A percentile compares a stretch with the other conserved stretches of the same genome.
phyloP scores from a whole-genome alignment of 2,113 vertebrate genomes.

The Dasypus novemcinctus region DNA sequence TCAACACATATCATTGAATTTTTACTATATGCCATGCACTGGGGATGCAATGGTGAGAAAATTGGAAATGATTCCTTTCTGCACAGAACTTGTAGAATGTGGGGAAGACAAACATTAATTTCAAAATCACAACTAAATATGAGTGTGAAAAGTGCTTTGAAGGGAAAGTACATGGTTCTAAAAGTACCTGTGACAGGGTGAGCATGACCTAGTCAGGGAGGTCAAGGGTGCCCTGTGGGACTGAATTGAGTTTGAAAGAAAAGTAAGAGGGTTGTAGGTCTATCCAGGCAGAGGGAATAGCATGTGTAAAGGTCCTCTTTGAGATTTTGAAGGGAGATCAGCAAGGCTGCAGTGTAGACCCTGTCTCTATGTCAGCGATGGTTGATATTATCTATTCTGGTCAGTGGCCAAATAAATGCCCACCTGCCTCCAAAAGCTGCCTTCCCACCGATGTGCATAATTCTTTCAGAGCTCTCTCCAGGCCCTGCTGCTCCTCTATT shows the following conservation, averaged over 20 bases:
- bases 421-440: neutral
- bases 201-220: neutral
- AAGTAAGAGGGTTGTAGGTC: neutral
- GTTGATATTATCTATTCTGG: neutral
- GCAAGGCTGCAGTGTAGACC: neutral
- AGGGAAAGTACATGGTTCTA: neutral
- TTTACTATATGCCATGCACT: neutral
- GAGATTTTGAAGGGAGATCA: neutral
- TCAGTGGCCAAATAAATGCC: neutral
- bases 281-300: neutral
- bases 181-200: neutral
- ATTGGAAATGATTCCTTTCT: neutral
- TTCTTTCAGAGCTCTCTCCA: neutral
- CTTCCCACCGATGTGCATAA: neutral
- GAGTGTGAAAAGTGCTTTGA: neutral
- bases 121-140: neutral
- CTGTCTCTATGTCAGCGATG: neutral
- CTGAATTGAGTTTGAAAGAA: neutral
- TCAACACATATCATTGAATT: neutral
- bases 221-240: neutral
- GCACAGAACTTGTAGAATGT: neutral
- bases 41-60: neutral
- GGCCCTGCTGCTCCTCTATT: neutral
- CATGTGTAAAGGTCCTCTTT: neutral
- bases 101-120: neutral